A percentile compares a stretch with the other conserved stretches of the same genome.
phyloP scores from a whole-genome alignment of 2,888 invertebrate species.

The Latrodectus elegans region DNA sequence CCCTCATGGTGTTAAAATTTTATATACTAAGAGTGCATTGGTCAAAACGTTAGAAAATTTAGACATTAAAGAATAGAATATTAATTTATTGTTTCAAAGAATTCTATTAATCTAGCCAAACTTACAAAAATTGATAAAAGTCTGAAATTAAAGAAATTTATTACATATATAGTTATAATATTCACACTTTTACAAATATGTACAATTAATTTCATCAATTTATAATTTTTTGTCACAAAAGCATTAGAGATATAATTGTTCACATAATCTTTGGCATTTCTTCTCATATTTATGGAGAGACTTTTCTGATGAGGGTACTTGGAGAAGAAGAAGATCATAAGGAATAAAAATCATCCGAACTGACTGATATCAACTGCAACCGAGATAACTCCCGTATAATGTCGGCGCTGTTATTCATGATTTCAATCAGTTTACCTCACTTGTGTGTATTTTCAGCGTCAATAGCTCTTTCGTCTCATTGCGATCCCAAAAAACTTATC shows the following conservation, averaged over 20 bases:
- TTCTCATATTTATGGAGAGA: not conserved
- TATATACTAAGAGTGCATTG: too few relatives aligned
- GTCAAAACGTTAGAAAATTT: too few relatives aligned
- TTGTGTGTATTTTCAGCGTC: constrained; percentile 30
- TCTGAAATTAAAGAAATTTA: too few relatives aligned
- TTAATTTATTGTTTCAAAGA: too few relatives aligned
- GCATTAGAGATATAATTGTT: not conserved
- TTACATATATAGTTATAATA: too few relatives aligned
- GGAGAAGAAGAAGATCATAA: not conserved
- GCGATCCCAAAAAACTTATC: constrained; percentile 12
- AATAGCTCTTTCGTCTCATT: constrained; percentile 47
- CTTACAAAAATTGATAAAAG: too few relatives aligned
- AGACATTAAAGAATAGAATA: too few relatives aligned
- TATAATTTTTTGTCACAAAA: not conserved
- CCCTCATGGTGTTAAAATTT: too few relatives aligned
- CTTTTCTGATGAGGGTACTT: not conserved
- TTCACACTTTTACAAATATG: too few relatives aligned
- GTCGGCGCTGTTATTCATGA: constrained; percentile 46
- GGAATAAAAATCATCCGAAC: not conserved
- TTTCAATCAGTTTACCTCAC: constrained; percentile 33
- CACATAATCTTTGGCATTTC: constrained; percentile 12
- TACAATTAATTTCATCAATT: too few relatives aligned
- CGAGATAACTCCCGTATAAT: constrained; percentile 29
- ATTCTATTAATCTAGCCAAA: too few relatives aligned
- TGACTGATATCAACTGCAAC: constrained; percentile 3